Conservation (phyloP, 2,797 vertebrate species). For the Gymnocypris eckloni region DNA sequence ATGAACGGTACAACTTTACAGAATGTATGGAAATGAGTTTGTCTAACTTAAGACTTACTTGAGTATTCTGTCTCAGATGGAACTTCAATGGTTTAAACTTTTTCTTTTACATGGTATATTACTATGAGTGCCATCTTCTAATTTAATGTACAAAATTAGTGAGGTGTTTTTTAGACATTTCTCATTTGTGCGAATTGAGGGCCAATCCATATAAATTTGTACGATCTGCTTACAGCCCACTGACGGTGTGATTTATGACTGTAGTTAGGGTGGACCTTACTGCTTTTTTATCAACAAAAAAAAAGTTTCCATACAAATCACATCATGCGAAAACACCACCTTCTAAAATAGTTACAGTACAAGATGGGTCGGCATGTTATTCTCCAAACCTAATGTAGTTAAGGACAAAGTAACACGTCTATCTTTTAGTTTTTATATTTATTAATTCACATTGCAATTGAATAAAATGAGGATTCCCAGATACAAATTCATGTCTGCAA, state of each 20-base stretch:
- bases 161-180: neutral
- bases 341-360: neutral
- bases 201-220: neutral
- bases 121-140: no score
- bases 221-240: neutral
- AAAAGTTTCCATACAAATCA: neutral
- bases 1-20: slow-evolving; percentile 3
- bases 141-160: no score
- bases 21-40: slow-evolving; percentile 1
- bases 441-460: neutral
- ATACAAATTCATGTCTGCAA: neutral
- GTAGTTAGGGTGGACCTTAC: neutral
- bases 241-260: no score
- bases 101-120: no score
- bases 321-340: no score
- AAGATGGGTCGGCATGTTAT: neutral
- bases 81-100: neutral
- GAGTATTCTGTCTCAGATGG: neutral
- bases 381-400: neutral
- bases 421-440: neutral
- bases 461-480: neutral
- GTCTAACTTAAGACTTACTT: neutral
- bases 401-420: neutral
- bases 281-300: neutral
- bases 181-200: neutral